Evolutionary conservation across 2,888 invertebrate genomes (phyloP), one percentile per base, ranked within the genome.

Genomic region (Andrena flavipes): DNA sequence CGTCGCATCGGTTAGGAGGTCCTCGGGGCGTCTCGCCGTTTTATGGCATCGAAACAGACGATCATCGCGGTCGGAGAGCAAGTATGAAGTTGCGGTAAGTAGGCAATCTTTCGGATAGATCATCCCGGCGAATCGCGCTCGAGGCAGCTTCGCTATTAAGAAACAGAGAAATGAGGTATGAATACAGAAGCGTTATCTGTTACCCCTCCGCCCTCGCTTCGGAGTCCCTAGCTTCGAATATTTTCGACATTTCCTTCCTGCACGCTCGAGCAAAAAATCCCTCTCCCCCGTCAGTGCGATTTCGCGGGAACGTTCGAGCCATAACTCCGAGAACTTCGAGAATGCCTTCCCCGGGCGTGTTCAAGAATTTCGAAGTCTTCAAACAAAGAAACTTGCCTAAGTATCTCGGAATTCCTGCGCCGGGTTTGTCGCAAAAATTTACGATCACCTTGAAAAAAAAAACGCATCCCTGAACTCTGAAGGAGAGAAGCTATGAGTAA

Each of bases 321-420:
- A 33, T 79, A 79, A 76, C 68, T 76, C 77, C 62, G 10, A 26
- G 16, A 76, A 78, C 60, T 62, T 42, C 6, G 29, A 16, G 63
- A 69, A 68, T 64, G 42, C 56, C 62, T 35, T 26, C 20, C 54
- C 48, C 77, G 68, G 16, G 68, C 33, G 23, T 26, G 63, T 76
- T 29, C 49, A 49, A 56, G 48, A 77, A 76, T 77, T n/a, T 33
- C 30, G 62, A 68, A 78, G 67, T 68, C 62, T 13, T 33, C 26
- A 23, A 49, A 62, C 49, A 30, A 49, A 20, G 26, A 35, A 79
- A 77, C 78, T 56, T 56, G 23, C 10, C 10, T 6, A 16, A 56
- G 69, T 48, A 48, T 59, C 20, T 8, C 10, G 16, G 49, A 6
- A 48, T 76, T 59, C n/a, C 20, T 26, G 48, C 48, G 63, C 48